Base-by-base conservation (phyloP, 2,113 vertebrate genomes). In the Lipophrys pholis region DNA sequence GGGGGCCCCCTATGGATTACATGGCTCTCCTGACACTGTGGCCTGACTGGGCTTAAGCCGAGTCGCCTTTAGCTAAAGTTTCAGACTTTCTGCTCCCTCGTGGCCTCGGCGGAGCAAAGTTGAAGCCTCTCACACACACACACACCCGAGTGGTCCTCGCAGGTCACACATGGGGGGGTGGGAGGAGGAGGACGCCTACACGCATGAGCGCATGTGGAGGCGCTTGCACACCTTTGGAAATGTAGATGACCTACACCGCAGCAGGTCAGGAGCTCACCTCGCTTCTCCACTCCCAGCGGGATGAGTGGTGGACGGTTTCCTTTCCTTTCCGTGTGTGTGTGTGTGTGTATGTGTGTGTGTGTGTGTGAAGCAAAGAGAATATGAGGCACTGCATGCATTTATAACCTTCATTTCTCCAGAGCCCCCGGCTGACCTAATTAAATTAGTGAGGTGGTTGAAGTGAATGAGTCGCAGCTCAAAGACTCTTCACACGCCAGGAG, bases 211-310 rank as follows among this genome's bases (percentile, higher is more conserved):
- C 21, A 30, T 30, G 21, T 30, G 21, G 2, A 30, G 21, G 21
- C 21, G 21, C 21, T 30, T 4, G 21, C 41, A 42, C 41, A 42
- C 39, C 73, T 56, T 62, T 78, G 66, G 45, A 76, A 40, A 73
- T 81, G 73, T 63, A 76, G 76, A 73, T 82, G 17, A 88, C 83
- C 82, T 83, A 76, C 75, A 60, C 63, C 67, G 75, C 62, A 72
- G 81, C 85, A 66, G 89, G 89, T 90, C 84, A 85, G 82, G 56
- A 65, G 66, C 78, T 76, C 83, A 91, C 84, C 85, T 87, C 77
- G 45, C 64, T 62, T 69, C 75, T 76, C 63, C 80, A 50, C 83
- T 86, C 85, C 85, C 83, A 17, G 21, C 68, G 85, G 80, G 85
- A 83, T 16, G 51, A 38, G 57, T 56, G 55, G 55, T 74, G 69